Conservation (phyloP, 1,140 invertebrate species). For the Bombus waltoni region DNA sequence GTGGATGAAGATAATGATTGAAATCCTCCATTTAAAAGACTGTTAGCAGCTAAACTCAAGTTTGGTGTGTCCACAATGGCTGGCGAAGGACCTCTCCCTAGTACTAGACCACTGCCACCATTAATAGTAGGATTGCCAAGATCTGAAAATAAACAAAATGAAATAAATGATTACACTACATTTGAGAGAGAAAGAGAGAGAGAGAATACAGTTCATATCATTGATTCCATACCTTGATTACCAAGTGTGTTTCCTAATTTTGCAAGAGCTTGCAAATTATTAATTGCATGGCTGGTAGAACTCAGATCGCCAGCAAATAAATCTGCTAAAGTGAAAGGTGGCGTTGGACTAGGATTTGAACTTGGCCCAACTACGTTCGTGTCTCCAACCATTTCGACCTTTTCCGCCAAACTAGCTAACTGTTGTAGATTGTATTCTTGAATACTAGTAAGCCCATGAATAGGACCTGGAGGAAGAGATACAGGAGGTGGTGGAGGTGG, state of each 20-base stretch:
- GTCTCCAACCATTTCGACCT: slow-evolving; percentile 80
- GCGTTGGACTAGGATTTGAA: slow-evolving; percentile 86
- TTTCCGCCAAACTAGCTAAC: slow-evolving; percentile 90
- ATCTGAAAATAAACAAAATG: slow-evolving; percentile 67
- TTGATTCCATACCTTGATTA: slow-evolving; percentile 84
- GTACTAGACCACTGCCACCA: slow-evolving; percentile 76
- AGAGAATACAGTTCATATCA: not conserved
- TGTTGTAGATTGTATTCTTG: slow-evolving; percentile 93
- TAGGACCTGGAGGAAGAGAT: slow-evolving; percentile 79
- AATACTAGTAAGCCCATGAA: slow-evolving; percentile 87
- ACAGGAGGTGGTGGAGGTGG: slow-evolving; percentile 79
- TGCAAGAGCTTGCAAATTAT: slow-evolving; percentile 94
- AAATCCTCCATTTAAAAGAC: slow-evolving; percentile 83
- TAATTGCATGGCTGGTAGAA: slow-evolving; percentile 89
- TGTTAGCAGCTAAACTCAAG: slow-evolving; percentile 81
- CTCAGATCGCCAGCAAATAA: slow-evolving; percentile 88
- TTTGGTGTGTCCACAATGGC: slow-evolving; percentile 81
- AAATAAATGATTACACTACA: not conserved
- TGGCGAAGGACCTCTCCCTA: slow-evolving; percentile 83
- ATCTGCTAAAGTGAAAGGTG: slow-evolving; percentile 88
- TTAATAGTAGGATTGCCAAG: slow-evolving; percentile 78
- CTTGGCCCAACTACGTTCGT: slow-evolving; percentile 81
- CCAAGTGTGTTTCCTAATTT: slow-evolving; percentile 89
- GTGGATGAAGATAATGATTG: slow-evolving; percentile 85
- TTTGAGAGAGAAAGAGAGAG: not conserved